Base-by-base conservation (phyloP, 2,797 vertebrate genomes). In the Telmatherina bonti region DNA sequence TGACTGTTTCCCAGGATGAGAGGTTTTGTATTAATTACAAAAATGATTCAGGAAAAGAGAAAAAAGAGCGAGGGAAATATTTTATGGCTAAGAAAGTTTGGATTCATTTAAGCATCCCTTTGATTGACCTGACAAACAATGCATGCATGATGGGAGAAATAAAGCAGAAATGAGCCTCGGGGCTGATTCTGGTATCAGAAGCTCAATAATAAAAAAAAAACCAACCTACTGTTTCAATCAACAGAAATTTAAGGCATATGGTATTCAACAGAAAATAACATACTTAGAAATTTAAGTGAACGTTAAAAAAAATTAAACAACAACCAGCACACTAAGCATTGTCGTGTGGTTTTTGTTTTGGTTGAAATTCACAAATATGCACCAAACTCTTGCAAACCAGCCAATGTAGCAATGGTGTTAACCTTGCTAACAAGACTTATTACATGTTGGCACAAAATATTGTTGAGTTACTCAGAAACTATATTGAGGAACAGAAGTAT, bases 141-240 rank as follows among this genome's bases (percentile, higher is more conserved):
- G 9, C 18, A 26, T 35, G 41, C 22, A 33, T n/a, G 12, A 13
- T 78, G 8, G 38, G 4, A 41, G 15, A 41, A 12, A 51, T 5
- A 5, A 12, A n/a, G 45, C 9, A 49, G 0, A 22, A 49, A 24
- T 10, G 12, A 49, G 47, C 47, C 82, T 69, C 79, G 76, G 88
- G 85, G 85, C 76, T 49, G 11, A 22, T 24, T n/a, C 8, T 22
- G n/a, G 11, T 49, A 24, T 11, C 12, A 45, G 5, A 7, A 45
- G 43, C 18, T 45, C 16, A 7, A 45, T 45, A 45, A 43, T 11
- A 18, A 15, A 12, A 43, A 4, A n/a, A 45, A 7, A 8, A 18
- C 7, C 43, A 43, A 49, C 45, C 20, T 47, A 22, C 45, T 22
- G 2, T 22, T 49, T 49, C 20, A 24, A 10, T n/a, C n/a, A 49